These are phyloP conservation scores for Empidonax alnorum DNA, from an alignment of 2,113 vertebrate genomes.

Conservation along the genomic window DNA sequence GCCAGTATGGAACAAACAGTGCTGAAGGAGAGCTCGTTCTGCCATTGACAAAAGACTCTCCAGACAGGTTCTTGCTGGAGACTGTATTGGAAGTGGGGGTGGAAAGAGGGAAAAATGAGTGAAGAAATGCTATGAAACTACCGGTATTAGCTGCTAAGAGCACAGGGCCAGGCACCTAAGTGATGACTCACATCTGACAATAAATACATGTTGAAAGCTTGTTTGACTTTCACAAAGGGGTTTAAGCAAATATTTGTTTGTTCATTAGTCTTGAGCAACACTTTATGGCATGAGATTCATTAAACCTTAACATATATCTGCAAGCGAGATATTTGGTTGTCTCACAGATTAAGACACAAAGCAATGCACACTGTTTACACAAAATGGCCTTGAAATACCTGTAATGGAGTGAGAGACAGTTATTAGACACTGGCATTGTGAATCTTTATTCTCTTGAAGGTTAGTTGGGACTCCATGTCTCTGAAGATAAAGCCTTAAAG, in stretches of 20 bases:
- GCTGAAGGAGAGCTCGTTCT: conserved; percentile 33
- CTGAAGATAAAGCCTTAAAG: conserved; percentile 67
- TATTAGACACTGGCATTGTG: conserved; percentile 67
- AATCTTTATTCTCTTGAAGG: conserved; percentile 69
- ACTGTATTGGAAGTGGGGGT: conserved; percentile 50
- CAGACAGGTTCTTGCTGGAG: conserved; percentile 65
- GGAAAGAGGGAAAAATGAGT: not conserved
- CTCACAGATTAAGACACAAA: conserved; percentile 76
- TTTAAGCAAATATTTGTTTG: conserved; percentile 80
- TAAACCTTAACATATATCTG: conserved; percentile 77
- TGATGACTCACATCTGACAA: conserved; percentile 75
- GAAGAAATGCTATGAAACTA: conserved; percentile 61
- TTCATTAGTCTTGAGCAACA: conserved; percentile 79
- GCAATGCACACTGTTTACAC: conserved; percentile 55
- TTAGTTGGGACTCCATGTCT: conserved; percentile 9
- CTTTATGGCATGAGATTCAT: conserved; percentile 75
- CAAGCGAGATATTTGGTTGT: conserved; percentile 59
- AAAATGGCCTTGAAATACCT: conserved; percentile 74
- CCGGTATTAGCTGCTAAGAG: conserved; percentile 62
- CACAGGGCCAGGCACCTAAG: conserved; percentile 67
- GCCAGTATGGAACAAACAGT: not conserved
- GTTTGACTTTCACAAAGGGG: conserved; percentile 79
- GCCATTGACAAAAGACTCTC: conserved; percentile 51
- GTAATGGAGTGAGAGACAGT: conserved; percentile 76
- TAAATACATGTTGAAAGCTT: conserved; percentile 79